These are phyloP conservation scores for Rhombomys opimus DNA, from an alignment of 2,113 vertebrate species.

Conservation along the genomic window DNA sequence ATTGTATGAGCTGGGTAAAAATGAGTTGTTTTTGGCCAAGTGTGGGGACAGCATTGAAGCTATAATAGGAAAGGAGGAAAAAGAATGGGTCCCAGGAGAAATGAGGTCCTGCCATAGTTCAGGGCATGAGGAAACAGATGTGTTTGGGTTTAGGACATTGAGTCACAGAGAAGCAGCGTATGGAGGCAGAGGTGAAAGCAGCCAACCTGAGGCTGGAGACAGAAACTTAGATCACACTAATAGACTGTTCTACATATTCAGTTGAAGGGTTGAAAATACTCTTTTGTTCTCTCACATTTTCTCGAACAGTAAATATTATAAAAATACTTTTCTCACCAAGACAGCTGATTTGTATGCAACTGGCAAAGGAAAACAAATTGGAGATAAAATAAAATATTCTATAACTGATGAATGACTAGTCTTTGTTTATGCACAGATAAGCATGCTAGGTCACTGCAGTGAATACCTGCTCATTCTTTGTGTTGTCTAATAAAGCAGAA, in stretches of 20 bases:
- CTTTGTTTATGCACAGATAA: constrained; percentile 43
- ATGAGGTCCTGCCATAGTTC: neutral
- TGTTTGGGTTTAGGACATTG: neutral
- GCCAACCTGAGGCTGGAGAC: neutral
- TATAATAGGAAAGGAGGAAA: neutral
- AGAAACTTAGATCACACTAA: neutral
- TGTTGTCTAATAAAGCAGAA: neutral
- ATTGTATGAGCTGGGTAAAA: neutral
- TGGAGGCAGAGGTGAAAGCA: neutral
- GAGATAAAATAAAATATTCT: constrained; percentile 47
- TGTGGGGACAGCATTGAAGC: neutral
- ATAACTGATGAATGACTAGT: neutral
- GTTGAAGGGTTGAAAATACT: neutral
- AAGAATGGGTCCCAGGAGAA: neutral
- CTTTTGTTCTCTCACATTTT: neutral
- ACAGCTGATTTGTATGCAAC: neutral
- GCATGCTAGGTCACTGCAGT: constrained; percentile 6
- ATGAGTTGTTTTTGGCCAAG: neutral
- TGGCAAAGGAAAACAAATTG: constrained; percentile 46
- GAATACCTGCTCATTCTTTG: constrained; percentile 27
- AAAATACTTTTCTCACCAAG: neutral
- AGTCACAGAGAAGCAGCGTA: neutral
- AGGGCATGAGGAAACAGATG: neutral
- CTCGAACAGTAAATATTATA: constrained; percentile 14
- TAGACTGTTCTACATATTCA: neutral